Conservation (phyloP, 2,888 invertebrate species). For the Trichacis sp. region DNA sequence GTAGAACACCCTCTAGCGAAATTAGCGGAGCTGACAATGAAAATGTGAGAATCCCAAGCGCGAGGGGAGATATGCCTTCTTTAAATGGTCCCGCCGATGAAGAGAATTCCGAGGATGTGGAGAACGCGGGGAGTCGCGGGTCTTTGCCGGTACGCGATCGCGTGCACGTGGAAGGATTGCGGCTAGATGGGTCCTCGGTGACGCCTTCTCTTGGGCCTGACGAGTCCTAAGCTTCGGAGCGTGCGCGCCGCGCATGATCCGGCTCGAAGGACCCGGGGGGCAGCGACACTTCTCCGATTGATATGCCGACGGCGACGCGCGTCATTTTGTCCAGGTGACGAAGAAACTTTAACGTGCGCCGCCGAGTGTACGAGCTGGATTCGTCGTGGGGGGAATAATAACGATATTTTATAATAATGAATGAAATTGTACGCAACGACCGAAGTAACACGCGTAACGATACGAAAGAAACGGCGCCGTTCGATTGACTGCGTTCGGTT, state of each 20-base stretch:
- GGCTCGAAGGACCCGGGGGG: constrained; percentile 9
- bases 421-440: constrained; percentile 23
- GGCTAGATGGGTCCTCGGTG: constrained; percentile 52
- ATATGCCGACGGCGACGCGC: constrained; percentile 20
- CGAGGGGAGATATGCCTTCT: constrained; percentile 59
- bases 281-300: constrained; percentile 26
- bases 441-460: too few relatives aligned
- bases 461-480: too few relatives aligned
- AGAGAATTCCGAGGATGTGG: constrained; percentile 68
- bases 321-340: constrained; percentile 39
- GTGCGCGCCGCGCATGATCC: constrained; percentile 9
- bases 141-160: constrained; percentile 27
- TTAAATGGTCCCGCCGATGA: constrained; percentile 58
- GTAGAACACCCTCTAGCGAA: background rate
- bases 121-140: constrained; percentile 51
- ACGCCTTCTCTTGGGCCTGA: constrained; percentile 23
- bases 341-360: constrained; percentile 13
- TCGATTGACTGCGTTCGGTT: too few relatives aligned
- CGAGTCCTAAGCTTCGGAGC: constrained; percentile 9
- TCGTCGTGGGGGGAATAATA: constrained; percentile 13
- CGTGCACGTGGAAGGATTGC: constrained; percentile 65
- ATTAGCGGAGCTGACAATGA: background rate
- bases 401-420: too few relatives aligned
- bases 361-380: background rate
- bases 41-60: constrained; percentile 29